Evolutionary conservation across 2,888 invertebrate genomes (phyloP), one percentile per base, ranked within the genome.

Genomic region (Malacosoma neustria): DNA sequence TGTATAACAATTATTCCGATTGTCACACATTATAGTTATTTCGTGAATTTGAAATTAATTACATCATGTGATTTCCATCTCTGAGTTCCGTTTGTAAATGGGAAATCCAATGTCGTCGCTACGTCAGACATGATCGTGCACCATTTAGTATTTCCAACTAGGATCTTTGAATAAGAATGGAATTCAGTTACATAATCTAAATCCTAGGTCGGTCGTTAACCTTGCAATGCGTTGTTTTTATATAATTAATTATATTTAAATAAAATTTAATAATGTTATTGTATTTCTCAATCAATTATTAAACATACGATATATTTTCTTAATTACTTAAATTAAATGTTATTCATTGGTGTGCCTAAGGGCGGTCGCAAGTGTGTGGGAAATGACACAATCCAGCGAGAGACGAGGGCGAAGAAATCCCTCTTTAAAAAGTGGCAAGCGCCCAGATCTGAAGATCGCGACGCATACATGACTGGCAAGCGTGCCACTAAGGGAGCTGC

Each of bases 31-130:
- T 22, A 22, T 22, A 3, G 6, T 22, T 22, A 22, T 22, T 22
- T 22, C 22, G 22, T 22, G 22, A 22, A 7, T 22, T 22, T 22
- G 9, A 22, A 9, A 22, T n/a, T n/a, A n/a, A 41, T 61, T 60
- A 64, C 63, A 60, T 69, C 62, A 65, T 47, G 47, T 49, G 34
- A 52, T 57, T 60, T 62, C 54, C 57, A 57, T 62, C 54, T 40
- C 36, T 43, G 46, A 69, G 67, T 64, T 73, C 72, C 72, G 72
- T 62, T 62, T 64, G 39, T 44, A 36, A 43, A 42, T 56, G 72
- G 72, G 56, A 72, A 72, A 67, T 48, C 72, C 72, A 57, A 51
- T 51, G 47, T 39, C 46, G 49, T 51, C 52, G 50, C 22, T 9
- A n/a, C 22, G 22, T 7, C 22, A 9, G 22, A 4, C 22, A 7